Conservation (phyloP, 37 sponge, comb jelly and placozoan genomes). For the Axinella damicornis region DNA sequence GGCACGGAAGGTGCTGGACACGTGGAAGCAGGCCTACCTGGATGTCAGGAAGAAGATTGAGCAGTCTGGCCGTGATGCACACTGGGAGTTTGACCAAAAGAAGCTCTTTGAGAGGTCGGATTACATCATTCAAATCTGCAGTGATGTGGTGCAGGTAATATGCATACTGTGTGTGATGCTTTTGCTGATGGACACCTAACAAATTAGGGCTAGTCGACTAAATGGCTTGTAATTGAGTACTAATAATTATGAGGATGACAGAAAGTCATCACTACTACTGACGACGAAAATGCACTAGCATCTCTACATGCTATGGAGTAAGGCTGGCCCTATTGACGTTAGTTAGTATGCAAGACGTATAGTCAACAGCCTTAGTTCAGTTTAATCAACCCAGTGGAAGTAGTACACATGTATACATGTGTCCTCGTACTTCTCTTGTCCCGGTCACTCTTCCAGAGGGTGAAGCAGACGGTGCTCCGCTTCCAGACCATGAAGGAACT, state of each 20-base stretch:
- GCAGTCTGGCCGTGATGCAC: conserved; percentile 95
- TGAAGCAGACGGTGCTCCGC: conserved; percentile 94
- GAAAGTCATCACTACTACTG: too few species aligned
- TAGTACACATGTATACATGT: too few species aligned
- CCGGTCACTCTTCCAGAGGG: conserved; percentile 93
- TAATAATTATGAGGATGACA: too few species aligned
- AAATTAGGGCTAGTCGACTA: too few species aligned
- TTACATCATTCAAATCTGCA: conserved; percentile 93
- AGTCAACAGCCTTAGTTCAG: too few species aligned
- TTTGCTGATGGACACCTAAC: too few species aligned
- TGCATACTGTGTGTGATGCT: neutral
- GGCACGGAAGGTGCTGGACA: conserved; percentile 75
- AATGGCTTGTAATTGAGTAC: too few species aligned
- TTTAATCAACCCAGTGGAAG: too few species aligned
- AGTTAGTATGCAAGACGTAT: too few species aligned
- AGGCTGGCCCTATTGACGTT: too few species aligned
- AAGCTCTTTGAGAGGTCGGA: conserved; percentile 94
- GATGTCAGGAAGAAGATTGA: conserved; percentile 99
- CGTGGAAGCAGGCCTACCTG: conserved; percentile 94
- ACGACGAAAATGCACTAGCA: too few species aligned
- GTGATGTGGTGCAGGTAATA: conserved; percentile 88
- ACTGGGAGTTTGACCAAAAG: conserved; percentile 99
- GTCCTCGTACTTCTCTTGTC: conserved; percentile 81
- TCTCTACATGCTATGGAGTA: too few species aligned
- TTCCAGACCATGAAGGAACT: conserved; percentile 96